These are phyloP conservation scores for Athene noctua DNA, from an alignment of 2,113 vertebrate species.

Conservation along the genomic window DNA sequence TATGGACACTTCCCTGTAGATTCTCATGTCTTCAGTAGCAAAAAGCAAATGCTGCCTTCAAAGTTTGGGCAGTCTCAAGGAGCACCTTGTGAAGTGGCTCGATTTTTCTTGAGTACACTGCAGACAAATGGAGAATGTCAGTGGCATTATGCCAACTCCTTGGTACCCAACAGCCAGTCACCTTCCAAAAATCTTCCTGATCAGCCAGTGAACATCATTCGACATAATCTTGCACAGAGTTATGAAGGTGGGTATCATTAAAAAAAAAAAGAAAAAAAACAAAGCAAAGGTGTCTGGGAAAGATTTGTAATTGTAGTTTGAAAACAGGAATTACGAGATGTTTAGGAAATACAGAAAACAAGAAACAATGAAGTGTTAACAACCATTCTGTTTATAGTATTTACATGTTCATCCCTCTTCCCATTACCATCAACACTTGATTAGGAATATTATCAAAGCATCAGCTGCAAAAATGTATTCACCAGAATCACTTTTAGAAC, in stretches of 20 bases:
- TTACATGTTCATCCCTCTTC: neutral
- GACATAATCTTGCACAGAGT: constrained; percentile 69
- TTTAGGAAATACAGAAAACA: neutral
- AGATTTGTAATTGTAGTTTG: neutral
- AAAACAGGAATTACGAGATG: neutral
- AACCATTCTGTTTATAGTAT: neutral
- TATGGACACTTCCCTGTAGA: constrained; percentile 80
- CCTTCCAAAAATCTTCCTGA: constrained; percentile 70
- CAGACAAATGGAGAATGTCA: constrained; percentile 78
- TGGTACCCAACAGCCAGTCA: constrained; percentile 67
- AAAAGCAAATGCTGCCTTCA: constrained; percentile 74
- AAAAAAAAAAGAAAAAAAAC: neutral
- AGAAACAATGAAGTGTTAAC: neutral
- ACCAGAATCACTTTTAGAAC: neutral
- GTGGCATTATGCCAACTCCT: constrained; percentile 79
- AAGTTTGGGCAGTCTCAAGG: constrained; percentile 75
- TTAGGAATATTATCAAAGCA: neutral
- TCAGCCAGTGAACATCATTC: constrained; percentile 62
- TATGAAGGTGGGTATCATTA: constrained; percentile 80
- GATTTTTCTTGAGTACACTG: constrained; percentile 80
- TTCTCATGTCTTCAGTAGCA: constrained; percentile 74
- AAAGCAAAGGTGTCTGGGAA: neutral
- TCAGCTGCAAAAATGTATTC: neutral
- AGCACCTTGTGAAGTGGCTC: constrained; percentile 77
- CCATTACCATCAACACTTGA: neutral